Base-by-base conservation (phyloP, 2,797 vertebrate species). In the Cyclopterus lumpus region DNA sequence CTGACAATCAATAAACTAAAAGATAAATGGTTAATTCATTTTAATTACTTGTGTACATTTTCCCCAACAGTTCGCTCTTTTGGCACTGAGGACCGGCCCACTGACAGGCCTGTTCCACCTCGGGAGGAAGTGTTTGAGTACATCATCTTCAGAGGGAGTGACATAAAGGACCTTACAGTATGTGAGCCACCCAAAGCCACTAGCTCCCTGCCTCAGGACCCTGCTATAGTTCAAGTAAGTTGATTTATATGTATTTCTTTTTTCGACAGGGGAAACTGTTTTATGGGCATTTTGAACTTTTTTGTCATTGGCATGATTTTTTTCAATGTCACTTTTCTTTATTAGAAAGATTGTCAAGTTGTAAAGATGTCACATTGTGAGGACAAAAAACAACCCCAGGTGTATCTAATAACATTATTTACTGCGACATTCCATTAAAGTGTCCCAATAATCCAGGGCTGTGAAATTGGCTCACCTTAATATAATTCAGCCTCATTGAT, bases 151-250 rank as follows among this genome's bases (percentile, higher is more conserved):
- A 93, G 98, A 20, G 98, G 97, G 57, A 99, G 98, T 67, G 98
- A 99, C 79, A 99, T 99, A 59, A 99, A 99, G 90, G 98, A 99
- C 80, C 93, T 99, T n/a, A 99, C 98, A 1, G 98, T 99, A 6
- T 99, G 98, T 88, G 98, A 99, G 91, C 97, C 97, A 0, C 98
- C 98, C 10, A 99, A 99, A 87, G 96, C 97, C 51, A 95, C 97
- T 18, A 97, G 97, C 85, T 95, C 93, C 55, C 93, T 99, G 87
- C 97, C 98, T 70, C 98, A 99, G 93, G 98, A 99, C 86, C 98
- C 98, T 57, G 98, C 98, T 75, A 99, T 99, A 28, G 98, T 99
- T 80, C 98, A 99, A 89, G 98, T 98, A 91, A 88, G 79, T 71
- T 49, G 0, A 28, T 18, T 4, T 36, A 1, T 18, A 8, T 64